These are phyloP conservation scores for Strix aluco DNA, from an alignment of 2,113 vertebrate genomes.

Conservation along the genomic window DNA sequence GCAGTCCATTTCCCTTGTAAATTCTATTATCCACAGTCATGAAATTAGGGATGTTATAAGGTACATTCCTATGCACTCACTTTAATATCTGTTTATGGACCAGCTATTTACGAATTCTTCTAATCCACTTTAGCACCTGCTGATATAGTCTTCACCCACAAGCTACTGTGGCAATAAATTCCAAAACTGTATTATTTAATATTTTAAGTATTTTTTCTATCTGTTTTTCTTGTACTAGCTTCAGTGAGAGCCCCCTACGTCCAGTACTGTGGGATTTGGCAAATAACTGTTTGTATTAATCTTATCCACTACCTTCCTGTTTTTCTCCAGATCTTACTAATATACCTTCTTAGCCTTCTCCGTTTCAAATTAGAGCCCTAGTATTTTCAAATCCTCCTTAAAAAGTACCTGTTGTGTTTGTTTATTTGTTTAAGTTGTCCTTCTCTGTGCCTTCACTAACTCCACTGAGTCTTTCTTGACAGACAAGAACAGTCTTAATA, in stretches of 20 bases:
- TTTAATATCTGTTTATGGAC: not conserved
- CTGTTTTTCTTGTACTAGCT: not conserved
- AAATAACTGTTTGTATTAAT: not conserved
- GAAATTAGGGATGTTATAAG: not conserved
- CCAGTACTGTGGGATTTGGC: not conserved
- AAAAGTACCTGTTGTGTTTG: not conserved
- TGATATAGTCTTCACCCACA: not conserved
- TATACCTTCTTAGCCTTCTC: not conserved
- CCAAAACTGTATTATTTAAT: not conserved
- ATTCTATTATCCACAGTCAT: not conserved
- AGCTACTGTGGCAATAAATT: not conserved
- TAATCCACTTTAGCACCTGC: not conserved
- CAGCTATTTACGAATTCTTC: not conserved
- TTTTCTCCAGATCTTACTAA: not conserved
- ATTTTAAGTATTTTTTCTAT: not conserved
- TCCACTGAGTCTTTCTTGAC: not conserved
- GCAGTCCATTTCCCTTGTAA: not conserved
- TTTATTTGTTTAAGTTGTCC: not conserved
- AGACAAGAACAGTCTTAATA: not conserved
- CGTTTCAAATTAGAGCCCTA: not conserved
- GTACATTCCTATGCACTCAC: not conserved
- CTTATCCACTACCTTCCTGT: not conserved
- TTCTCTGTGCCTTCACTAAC: not conserved
- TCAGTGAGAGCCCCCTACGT: not conserved
- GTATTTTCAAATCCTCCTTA: not conserved